phyloP scores from a whole-genome alignment of 2,888 invertebrate species.

The Scelioninae gen. 1 region DNA sequence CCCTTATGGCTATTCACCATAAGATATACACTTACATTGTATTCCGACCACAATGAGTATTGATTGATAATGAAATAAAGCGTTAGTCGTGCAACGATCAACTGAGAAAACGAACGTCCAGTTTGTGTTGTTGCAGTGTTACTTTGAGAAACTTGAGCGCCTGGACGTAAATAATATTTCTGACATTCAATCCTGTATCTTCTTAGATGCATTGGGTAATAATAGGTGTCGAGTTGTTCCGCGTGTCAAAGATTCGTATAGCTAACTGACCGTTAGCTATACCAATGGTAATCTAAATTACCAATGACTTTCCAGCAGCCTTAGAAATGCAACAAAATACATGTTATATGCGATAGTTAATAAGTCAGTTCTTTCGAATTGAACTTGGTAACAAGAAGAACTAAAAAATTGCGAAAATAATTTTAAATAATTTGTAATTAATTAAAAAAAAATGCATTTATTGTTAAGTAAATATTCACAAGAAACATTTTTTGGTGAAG shows the following conservation, averaged over 20 bases:
- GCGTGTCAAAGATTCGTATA: conserved; percentile 40
- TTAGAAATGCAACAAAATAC: conserved; percentile 31
- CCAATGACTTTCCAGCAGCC: conserved; percentile 42
- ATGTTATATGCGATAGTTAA: conserved; percentile 1
- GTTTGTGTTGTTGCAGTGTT: conserved; percentile 16
- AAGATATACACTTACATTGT: conserved; percentile 11
- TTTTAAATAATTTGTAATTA: no score
- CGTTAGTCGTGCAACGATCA: conserved; percentile 13
- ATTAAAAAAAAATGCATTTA: no score
- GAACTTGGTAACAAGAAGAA: background rate
- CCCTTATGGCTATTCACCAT: conserved; percentile 36
- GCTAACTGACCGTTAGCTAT: conserved; percentile 35
- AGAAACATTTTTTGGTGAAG: no score
- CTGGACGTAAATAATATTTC: conserved; percentile 28
- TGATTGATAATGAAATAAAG: conserved; percentile 27
- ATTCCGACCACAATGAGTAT: conserved; percentile 11
- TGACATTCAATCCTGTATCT: conserved; percentile 32
- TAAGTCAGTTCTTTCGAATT: background rate
- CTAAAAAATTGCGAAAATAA: background rate
- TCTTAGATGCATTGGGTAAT: conserved; percentile 18
- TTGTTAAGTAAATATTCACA: no score
- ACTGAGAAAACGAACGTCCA: conserved; percentile 13
- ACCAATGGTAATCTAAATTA: conserved; percentile 46
- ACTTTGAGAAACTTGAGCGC: conserved; percentile 34
- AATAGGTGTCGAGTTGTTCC: conserved; percentile 31